Evolutionary conservation across 2,797 vertebrate species (phyloP).

Genomic region (Enteromius treurensis): DNA sequence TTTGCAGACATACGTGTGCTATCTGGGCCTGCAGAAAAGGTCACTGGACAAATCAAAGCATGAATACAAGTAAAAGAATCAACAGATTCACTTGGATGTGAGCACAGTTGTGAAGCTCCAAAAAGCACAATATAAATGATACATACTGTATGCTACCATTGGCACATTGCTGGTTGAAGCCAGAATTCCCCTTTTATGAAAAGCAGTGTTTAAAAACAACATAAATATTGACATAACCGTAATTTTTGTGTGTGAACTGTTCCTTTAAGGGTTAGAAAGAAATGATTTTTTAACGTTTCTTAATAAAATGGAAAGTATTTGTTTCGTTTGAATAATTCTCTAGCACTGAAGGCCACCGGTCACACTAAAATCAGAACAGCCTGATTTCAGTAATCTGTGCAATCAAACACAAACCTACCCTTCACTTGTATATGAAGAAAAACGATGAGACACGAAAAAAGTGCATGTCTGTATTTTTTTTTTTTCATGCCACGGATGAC

Average conservation of each 20-base stretch:
- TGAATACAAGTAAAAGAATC: neutral
- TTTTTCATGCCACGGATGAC: constrained; percentile 50
- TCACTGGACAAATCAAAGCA: neutral
- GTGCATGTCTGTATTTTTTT: constrained; percentile 40
- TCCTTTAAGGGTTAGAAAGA: neutral
- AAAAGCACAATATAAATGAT: neutral
- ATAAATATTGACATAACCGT: neutral
- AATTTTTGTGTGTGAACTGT: neutral
- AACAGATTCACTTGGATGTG: neutral
- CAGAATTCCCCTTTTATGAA: neutral
- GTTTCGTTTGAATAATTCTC: neutral
- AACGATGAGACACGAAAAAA: constrained; percentile 16
- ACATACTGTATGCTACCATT: neutral
- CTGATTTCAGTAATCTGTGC: neutral
- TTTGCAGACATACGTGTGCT: too few species aligned
- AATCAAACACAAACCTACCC: constrained; percentile 6
- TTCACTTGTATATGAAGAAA: constrained; percentile 8
- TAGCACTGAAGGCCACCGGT: neutral
- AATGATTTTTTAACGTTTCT: neutral
- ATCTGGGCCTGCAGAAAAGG: neutral
- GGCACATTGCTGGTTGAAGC: neutral
- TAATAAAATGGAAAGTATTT: neutral
- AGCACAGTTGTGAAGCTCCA: neutral
- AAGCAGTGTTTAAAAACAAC: neutral
- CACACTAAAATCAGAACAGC: neutral